Base-by-base conservation (phyloP, 2,113 vertebrate species). In the Ctenomys sociabilis region DNA sequence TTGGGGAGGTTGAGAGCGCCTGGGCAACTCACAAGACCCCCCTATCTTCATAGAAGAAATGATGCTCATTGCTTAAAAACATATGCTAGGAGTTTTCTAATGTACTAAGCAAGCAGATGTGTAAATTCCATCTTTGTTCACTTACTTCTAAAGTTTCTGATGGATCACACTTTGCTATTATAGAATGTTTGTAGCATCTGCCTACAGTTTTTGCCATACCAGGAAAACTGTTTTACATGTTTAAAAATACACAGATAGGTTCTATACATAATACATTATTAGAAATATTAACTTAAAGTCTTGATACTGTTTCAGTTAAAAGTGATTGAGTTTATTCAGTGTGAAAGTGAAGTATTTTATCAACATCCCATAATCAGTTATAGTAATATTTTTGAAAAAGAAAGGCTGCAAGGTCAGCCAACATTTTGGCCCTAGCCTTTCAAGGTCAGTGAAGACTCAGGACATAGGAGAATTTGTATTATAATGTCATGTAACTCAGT, bases 251-350 rank as follows among this genome's bases (percentile, higher is more conserved):
- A 54, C 1, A 1, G 91, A 35, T 2, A n/a, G 35, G 35, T 82
- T 90, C 10, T 91, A 49, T 28, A 52, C 37, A 17, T 26, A 26
- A 81, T 94, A 24, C 8, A 12, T 45, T 43, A 52, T 66, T 77
- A 90, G 81, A 94, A 93, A 82, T 70, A 84, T 17, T 88, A 91
- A 28, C 54, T 86, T 66, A 37, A 94, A 22, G 21, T 95, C 32
- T 93, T 89, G 54, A 93, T 83, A 78, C 78, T 37, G 72, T 17
- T 85, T 94, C 54, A 66, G 1, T 88, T 82, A 86, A 92, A 85
- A 59, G 40, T 61, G 21, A 88, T 16, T 77, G 66, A 88, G 30
- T 40, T 89, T 80, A 8, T 85, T 95, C 13, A 84, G 2, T 40
- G 7, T 92, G 40, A 91, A 83, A 89, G 5, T 21, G 0, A 61